Conservation (phyloP, 2,888 invertebrate species). For the Caenorhabditis macrosperma region DNA sequence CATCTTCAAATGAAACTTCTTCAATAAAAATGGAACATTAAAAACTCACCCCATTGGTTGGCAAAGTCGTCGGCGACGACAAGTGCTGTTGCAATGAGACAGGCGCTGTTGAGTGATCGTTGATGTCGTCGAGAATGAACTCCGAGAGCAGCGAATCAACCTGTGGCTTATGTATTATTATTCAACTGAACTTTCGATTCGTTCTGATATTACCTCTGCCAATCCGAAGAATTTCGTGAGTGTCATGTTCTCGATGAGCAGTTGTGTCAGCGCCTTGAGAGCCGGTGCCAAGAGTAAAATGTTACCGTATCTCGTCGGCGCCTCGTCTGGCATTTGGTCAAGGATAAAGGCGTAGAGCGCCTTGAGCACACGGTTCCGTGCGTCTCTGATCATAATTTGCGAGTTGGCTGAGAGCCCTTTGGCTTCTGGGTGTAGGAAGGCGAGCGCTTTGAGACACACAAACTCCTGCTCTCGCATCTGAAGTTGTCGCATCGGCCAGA, state of each 20-base stretch:
- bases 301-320: constrained; percentile 78
- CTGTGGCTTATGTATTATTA: constrained; percentile 38
- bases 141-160: constrained; percentile 78
- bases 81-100: constrained; percentile 59
- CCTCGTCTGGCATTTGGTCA: constrained; percentile 78
- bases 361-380: constrained; percentile 78
- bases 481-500: constrained; percentile 93
- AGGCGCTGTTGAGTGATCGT: constrained; percentile 61
- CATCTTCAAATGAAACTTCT: background rate
- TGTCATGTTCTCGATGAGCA: constrained; percentile 80
- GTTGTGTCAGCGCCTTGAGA: constrained; percentile 78
- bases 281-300: constrained; percentile 78
- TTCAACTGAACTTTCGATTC: background rate
- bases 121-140: constrained; percentile 79
- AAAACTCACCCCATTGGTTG: constrained; percentile 53
- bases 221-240: constrained; percentile 79
- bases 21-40: background rate
- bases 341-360: constrained; percentile 78
- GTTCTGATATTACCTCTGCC: constrained; percentile 70
- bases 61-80: constrained; percentile 56
- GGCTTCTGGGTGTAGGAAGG: constrained; percentile 92
- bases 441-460: constrained; percentile 95
- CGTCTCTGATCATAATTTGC: constrained; percentile 77
- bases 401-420: constrained; percentile 69
- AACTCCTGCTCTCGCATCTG: constrained; percentile 98